Base-by-base conservation (phyloP, 2,113 vertebrate genomes). In the Anhinga rufa region DNA sequence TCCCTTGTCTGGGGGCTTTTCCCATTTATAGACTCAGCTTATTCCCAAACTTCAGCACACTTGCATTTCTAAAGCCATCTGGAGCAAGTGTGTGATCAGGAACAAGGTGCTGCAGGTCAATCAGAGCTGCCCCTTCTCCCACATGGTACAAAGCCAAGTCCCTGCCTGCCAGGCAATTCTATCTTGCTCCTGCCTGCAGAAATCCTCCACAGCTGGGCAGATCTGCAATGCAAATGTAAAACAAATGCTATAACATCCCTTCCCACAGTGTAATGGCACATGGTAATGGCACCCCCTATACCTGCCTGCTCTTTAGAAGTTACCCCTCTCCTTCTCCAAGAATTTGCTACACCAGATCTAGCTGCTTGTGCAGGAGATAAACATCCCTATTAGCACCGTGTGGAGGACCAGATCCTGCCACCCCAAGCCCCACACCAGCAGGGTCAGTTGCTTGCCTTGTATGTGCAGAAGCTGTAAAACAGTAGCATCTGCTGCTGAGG, bases 141-240 rank as follows among this genome's bases (percentile, higher is more conserved):
- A 4, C 3, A 17, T 1, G 3, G 22, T 1, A 11, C 49, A 62
- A 58, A 92, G 26, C 44, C 71, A 6, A 0, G 2, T 55, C 49
- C 36, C 24, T 44, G 42, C 70, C 46, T 22, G 28, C 52, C 85
- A 7, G 61, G 38, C 58, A 55, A 19, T 0, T 6, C 29, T 71
- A 74, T 86, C 49, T n/a, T 7, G n/a, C 32, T 82, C 61, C 77
- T n/a, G 69, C 55, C 75, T 40, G 71, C 9, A 81, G 66, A 60
- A 92, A 90, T 57, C 49, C 93, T 68, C 81, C 94, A 58, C 78
- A 92, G 82, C 87, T 62, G 95, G 91, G 71, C 89, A 91, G 22
- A 93, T 88, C 89, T 86, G 94, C 89, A 71, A 78, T 83, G 84
- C 91, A 95, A 97, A 95, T 54, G 48, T 54, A 44, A 69, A 86